Conservation (phyloP, 2,888 invertebrate genomes). For the Therioaphis trifolii region DNA sequence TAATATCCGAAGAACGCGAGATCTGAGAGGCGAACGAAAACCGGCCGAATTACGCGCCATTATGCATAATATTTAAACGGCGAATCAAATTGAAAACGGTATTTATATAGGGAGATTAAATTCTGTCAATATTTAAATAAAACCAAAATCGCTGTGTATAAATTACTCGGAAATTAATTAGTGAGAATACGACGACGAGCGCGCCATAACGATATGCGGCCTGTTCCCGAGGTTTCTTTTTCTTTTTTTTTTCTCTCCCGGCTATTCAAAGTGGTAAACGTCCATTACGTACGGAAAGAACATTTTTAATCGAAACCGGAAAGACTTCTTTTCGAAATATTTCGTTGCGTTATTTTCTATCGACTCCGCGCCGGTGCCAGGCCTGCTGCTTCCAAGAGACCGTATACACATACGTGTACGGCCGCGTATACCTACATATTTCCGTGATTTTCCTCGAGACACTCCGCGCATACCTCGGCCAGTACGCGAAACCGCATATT, state of each 20-base stretch:
- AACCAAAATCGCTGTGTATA: constrained; percentile 7
- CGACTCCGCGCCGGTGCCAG: background rate
- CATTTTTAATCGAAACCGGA: constrained; percentile 53
- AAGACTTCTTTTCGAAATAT: constrained; percentile 54
- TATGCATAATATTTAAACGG: no score
- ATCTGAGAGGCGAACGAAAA: no score
- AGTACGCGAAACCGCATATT: background rate
- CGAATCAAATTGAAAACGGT: no score
- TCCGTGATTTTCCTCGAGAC: background rate
- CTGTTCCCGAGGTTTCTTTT: background rate
- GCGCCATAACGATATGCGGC: background rate
- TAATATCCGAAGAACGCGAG: no score
- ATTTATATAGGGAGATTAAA: no score
- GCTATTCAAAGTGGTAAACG: constrained; percentile 11
- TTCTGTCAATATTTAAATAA: constrained; percentile 20
- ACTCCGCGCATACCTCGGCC: background rate
- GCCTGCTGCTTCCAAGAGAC: background rate
- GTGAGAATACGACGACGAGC: background rate
- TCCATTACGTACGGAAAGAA: background rate
- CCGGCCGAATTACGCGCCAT: no score
- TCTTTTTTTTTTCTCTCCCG: constrained; percentile 12
- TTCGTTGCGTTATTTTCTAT: constrained; percentile 1
- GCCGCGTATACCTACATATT: background rate
- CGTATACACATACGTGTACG: background rate
- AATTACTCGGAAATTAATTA: constrained; percentile 5